These are phyloP conservation scores for Embiotoca jacksoni DNA, from an alignment of 2,113 vertebrate species.

Conservation along the genomic window DNA sequence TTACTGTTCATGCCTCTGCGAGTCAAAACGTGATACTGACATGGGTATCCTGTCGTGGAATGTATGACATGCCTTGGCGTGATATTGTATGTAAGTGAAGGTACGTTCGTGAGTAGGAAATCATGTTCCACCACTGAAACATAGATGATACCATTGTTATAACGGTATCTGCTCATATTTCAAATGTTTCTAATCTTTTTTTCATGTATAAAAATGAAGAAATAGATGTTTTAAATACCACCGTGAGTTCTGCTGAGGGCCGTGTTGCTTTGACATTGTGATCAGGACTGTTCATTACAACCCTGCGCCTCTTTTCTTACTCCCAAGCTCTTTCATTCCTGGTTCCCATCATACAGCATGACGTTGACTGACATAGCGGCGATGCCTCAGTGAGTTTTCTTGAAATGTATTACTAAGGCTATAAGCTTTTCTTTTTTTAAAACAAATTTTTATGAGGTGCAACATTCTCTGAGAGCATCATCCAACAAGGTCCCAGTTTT, in stretches of 20 bases:
- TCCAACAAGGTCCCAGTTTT: not conserved
- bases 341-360: constrained; percentile 10
- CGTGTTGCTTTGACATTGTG: not conserved
- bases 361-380: constrained; percentile 18
- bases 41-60: no score
- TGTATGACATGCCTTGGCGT: no score
- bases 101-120: no score
- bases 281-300: not conserved
- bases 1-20: no score
- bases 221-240: not conserved
- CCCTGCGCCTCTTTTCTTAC: not conserved
- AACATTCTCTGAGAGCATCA: constrained; percentile 4
- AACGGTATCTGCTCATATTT: no score
- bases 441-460: not conserved
- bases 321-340: not conserved
- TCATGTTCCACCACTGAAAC: no score
- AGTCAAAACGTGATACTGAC: no score
- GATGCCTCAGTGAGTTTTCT: constrained; percentile 3
- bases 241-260: not conserved
- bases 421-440: constrained; percentile 24
- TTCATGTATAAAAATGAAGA: no score
- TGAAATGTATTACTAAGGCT: not conserved
- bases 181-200: no score
- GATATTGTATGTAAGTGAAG: no score
- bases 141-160: no score